Conservation (phyloP, 2,797 vertebrate species). For the Gila robusta region DNA sequence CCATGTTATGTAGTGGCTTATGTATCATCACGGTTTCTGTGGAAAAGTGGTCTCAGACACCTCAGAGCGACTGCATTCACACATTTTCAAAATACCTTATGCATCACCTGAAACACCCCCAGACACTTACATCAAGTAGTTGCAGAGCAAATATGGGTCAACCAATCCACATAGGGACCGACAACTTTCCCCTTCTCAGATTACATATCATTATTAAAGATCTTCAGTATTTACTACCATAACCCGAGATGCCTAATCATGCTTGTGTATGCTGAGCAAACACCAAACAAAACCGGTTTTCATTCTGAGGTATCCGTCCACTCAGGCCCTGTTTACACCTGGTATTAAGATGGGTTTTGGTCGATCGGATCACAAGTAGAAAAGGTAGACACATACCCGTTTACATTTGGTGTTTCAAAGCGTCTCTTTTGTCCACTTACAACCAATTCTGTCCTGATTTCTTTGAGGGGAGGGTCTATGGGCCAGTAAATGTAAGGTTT, state of each 20-base stretch:
- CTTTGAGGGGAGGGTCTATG: no score
- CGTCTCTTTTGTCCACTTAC: no score
- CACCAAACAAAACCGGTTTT: slow-evolving; percentile 35
- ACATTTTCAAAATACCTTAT: slow-evolving; percentile 5
- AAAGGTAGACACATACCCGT: no score
- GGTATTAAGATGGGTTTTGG: no score
- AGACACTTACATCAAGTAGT: neutral
- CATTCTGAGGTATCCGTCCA: neutral
- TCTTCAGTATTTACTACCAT: neutral
- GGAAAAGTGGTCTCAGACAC: neutral
- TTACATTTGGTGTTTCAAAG: no score
- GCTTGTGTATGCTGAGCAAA: slow-evolving; percentile 32
- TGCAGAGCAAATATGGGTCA: slow-evolving; percentile 11
- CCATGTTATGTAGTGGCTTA: neutral
- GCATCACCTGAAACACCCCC: neutral
- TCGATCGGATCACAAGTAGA: no score
- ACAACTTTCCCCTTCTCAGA: neutral
- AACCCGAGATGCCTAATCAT: neutral
- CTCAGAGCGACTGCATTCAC: neutral
- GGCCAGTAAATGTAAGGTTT: no score
- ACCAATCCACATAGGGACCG: neutral
- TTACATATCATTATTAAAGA: slow-evolving; percentile 24
- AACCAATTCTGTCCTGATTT: no score
- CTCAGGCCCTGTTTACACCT: neutral
- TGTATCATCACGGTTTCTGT: neutral